Evolutionary conservation across 2,797 vertebrate genomes (phyloP).

Genomic region (Betta splendens): DNA sequence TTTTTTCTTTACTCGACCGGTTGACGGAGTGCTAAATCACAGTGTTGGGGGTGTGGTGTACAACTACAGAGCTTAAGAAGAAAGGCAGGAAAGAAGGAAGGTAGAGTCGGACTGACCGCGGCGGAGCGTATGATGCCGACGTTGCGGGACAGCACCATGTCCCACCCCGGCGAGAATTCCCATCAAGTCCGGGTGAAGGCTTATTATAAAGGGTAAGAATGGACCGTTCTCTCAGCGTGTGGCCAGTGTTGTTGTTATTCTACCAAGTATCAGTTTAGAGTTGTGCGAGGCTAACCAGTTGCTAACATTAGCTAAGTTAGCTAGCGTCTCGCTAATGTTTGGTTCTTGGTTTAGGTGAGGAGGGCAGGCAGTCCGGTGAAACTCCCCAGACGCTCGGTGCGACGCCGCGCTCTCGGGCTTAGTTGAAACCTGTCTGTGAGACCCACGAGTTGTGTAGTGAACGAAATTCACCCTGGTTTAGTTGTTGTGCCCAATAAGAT

Average conservation of each 20-base stretch:
- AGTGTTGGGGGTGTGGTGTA: conserved; percentile 55
- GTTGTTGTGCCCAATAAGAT: not conserved
- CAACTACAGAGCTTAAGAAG: conserved; percentile 40
- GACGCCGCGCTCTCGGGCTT: not conserved
- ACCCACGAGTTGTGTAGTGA: not conserved
- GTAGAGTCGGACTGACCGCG: conserved; percentile 61
- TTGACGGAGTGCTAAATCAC: conserved; percentile 31
- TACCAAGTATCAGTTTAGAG: conserved; percentile 6
- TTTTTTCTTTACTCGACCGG: not conserved
- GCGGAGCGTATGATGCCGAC: conserved; percentile 91
- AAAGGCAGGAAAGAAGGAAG: conserved; percentile 59
- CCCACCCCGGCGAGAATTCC: conserved; percentile 89
- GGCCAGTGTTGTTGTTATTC: not conserved
- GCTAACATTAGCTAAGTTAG: conserved; percentile 66
- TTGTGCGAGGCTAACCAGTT: conserved; percentile 39
- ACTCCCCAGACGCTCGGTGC: conserved; percentile 47
- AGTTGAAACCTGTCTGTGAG: not conserved
- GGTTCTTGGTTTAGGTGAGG: conserved; percentile 57
- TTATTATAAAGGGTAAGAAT: conserved; percentile 95
- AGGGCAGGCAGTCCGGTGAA: conserved; percentile 59
- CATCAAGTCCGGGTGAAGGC: conserved; percentile 98
- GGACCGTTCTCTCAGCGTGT: accelerated
- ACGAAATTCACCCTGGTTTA: not conserved
- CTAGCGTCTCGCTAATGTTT: conserved; percentile 62
- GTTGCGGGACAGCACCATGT: conserved; percentile 95